Conservation (phyloP, 2,888 invertebrate species). For the Xestia xanthographa region DNA sequence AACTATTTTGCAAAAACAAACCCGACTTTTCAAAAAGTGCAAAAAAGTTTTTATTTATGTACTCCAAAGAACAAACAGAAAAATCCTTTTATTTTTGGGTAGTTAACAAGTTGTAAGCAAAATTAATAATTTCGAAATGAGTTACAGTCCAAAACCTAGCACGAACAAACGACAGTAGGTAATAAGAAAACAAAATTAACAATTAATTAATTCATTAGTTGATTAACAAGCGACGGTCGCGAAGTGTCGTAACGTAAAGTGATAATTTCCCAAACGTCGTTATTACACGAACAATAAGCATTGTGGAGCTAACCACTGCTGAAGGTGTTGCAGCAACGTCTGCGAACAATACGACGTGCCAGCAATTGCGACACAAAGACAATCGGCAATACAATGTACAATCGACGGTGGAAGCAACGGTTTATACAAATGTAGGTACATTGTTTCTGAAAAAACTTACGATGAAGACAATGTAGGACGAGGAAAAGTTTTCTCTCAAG, state of each 20-base stretch:
- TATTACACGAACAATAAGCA: slow-evolving; percentile 70
- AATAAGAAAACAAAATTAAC: slow-evolving; percentile 11
- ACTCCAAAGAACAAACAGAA: neutral
- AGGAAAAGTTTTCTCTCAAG: neutral
- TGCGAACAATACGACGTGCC: slow-evolving; percentile 56
- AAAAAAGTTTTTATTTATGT: neutral
- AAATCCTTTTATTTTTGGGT: neutral
- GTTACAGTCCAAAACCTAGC: neutral
- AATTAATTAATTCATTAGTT: slow-evolving; percentile 39
- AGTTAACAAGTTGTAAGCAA: neutral
- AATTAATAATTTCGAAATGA: neutral
- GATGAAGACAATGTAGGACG: neutral
- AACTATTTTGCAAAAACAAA: neutral
- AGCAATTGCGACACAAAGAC: slow-evolving; percentile 56
- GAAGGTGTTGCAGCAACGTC: slow-evolving; percentile 49
- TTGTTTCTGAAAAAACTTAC: slow-evolving; percentile 15
- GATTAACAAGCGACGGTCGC: slow-evolving; percentile 42
- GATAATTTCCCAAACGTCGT: slow-evolving; percentile 68
- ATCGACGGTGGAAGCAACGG: slow-evolving; percentile 30
- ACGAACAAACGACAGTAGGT: neutral
- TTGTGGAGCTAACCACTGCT: slow-evolving; percentile 58
- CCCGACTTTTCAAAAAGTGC: neutral
- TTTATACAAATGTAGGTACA: slow-evolving; percentile 35
- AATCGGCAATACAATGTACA: slow-evolving; percentile 54
- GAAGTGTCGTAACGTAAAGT: slow-evolving; percentile 23